Evolutionary conservation across 2,888 invertebrate genomes (phyloP).

Genomic region (Meta bourneti): DNA sequence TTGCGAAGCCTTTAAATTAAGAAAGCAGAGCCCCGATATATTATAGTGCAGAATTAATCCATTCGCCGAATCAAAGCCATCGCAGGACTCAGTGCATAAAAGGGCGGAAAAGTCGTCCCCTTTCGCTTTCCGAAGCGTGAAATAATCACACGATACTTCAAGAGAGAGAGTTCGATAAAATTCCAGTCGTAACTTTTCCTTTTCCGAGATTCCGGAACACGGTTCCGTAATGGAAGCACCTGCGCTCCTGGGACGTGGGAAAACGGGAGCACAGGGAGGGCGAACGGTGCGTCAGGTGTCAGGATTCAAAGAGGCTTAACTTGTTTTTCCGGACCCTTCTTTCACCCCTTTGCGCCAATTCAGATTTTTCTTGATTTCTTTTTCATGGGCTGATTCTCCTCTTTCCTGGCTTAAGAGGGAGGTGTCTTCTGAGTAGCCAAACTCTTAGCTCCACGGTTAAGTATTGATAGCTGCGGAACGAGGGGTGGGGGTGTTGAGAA

Average conservation of each 20-base stretch:
- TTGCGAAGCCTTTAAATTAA: too few relatives aligned
- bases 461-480: not conserved
- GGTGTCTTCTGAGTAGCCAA: conserved; percentile 1
- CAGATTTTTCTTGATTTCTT: conserved; percentile 70
- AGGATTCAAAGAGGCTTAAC: conserved; percentile 75
- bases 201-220: conserved; percentile 56
- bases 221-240: conserved; percentile 73
- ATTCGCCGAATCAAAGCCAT: conserved; percentile 11
- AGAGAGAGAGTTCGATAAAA: conserved; percentile 60
- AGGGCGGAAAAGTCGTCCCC: not conserved
- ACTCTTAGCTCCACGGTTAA: not conserved
- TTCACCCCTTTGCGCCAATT: conserved; percentile 53
- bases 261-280: conserved; percentile 41
- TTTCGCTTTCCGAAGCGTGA: conserved; percentile 13
- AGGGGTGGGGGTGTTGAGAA: not conserved
- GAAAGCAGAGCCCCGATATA: not conserved
- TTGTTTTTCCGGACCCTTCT: conserved; percentile 68
- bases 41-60: not conserved
- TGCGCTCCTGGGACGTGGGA: conserved; percentile 68
- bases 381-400: conserved; percentile 21
- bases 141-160: conserved; percentile 71
- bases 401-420: conserved; percentile 8
- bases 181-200: conserved; percentile 57
- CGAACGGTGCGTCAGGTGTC: conserved; percentile 73
- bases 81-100: conserved; percentile 27